These are phyloP conservation scores for Torymus auratus DNA, from an alignment of 2,888 invertebrate genomes.

Conservation along the genomic window DNA sequence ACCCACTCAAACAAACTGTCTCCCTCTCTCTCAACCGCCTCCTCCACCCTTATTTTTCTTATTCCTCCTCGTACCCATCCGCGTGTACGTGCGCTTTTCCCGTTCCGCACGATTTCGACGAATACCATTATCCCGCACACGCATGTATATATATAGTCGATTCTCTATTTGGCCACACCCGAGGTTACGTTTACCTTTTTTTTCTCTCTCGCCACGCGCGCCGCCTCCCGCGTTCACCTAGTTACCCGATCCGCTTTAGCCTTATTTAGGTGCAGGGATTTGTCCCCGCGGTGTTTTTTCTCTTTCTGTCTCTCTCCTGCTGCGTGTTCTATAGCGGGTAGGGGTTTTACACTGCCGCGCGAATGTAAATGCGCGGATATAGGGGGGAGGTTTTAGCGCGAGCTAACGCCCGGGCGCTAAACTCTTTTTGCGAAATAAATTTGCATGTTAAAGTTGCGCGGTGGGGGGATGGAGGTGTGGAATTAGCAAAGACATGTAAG, in stretches of 20 bases:
- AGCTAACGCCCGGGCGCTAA: not conserved
- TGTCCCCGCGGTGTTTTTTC: slow-evolving; percentile 31
- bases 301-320: no score
- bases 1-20: no score
- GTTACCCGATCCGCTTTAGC: slow-evolving; percentile 30
- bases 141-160: not conserved
- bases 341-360: no score
- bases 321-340: no score
- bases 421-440: not conserved
- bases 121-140: not conserved
- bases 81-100: no score
- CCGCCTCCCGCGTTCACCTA: not conserved
- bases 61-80: not conserved
- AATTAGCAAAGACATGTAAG: slow-evolving; percentile 7
- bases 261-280: slow-evolving; percentile 44
- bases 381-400: not conserved
- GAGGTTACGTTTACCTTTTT: no score
- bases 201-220: no score
- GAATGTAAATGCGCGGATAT: not conserved
- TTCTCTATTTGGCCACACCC: no score
- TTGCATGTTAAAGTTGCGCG: slow-evolving; percentile 20
- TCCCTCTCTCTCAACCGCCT: no score
- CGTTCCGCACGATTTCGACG: no score
- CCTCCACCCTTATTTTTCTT: not conserved
- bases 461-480: not conserved